Percentiles rank a stretch among this genome's conserved stretches.
phyloP scores from a whole-genome alignment of 1,140 invertebrate genomes.

The Trypoxylus dichotomus region DNA sequence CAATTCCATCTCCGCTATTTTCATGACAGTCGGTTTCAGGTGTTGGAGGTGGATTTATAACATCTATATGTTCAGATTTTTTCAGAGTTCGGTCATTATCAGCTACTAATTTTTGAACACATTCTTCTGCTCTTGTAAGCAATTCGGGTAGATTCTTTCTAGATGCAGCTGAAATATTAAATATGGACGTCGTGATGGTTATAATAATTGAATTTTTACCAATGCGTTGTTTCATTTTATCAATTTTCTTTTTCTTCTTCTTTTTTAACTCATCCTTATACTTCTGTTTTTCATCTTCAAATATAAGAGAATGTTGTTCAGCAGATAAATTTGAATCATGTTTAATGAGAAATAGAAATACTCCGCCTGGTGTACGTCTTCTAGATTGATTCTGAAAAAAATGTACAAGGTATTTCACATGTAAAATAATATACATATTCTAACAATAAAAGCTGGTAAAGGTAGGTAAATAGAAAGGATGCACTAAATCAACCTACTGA shows the following conservation, averaged over 20 bases:
- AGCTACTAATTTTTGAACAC: conserved; percentile 56
- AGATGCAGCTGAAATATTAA: conserved; percentile 37
- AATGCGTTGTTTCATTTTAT: conserved; percentile 55
- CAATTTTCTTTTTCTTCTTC: conserved; percentile 66
- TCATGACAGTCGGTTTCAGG: conserved; percentile 74
- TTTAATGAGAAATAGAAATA: conserved; percentile 81
- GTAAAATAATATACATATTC: too few relatives aligned
- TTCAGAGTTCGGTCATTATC: conserved; percentile 50
- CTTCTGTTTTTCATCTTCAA: conserved; percentile 67
- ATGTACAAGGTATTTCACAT: too few relatives aligned
- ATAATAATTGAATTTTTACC: conserved; percentile 37
- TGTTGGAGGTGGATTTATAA: conserved; percentile 76
- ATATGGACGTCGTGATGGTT: not conserved
- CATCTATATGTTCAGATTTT: conserved; percentile 57
- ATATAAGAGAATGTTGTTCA: conserved; percentile 71
- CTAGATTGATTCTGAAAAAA: conserved; percentile 72
- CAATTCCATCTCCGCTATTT: conserved; percentile 65
- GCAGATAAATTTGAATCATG: conserved; percentile 69
- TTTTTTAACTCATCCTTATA: conserved; percentile 60
- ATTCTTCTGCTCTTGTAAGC: conserved; percentile 60
- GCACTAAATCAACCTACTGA: too few relatives aligned
- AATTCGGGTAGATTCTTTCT: conserved; percentile 62
- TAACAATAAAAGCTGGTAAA: too few relatives aligned
- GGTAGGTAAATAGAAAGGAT: too few relatives aligned
- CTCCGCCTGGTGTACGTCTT: conserved; percentile 79